Evolutionary conservation across 2,113 vertebrate species (phyloP), one percentile per base, ranked within the genome.

Genomic region (Macquaria australasica): DNA sequence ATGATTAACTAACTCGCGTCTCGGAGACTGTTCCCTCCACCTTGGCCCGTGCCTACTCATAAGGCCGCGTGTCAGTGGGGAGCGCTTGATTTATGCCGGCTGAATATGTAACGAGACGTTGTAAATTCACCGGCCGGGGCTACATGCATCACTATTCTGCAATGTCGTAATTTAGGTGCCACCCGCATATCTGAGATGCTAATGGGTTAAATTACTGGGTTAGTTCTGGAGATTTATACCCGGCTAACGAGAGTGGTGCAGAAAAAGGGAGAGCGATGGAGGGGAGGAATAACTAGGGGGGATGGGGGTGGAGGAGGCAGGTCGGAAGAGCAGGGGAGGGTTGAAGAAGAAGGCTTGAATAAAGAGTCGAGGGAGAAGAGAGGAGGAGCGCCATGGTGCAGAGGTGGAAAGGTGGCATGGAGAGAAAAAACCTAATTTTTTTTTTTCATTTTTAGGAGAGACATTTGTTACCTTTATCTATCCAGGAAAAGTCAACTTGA

Each of bases 31-130:
- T 79, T 92, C 77, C 89, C 58, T 91, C 68, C 82, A 85, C 91
- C 92, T 96, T 96, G 96, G 96, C 96, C 91, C 82, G 76, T 84
- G 88, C 94, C 97, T 96, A 94, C 96, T 94, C 95, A 96, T 96
- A 96, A 96, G 93, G 96, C 95, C 92, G 92, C 89, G 96, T 97
- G 97, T 97, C 97, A 97, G 96, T 92, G 91, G 95, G 95, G 93
- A 97, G 96, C 96, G 95, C 95, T 96, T 96, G 96, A 96, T 95
- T 97, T 98, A 97, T 97, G 95, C 96, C 91, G 94, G 95, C 95
- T 97, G 96, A 97, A 97, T 97, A 92, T 98, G 97, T 96, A 98
- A 98, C 97, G 84, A 90, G 96, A 93, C 95, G 97, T 97, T 96
- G 96, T 98, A 97, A 98, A 98, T 98, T 96, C 85, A 95, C 96